These are phyloP conservation scores for Ariopsis seemanni DNA, from an alignment of 2,113 vertebrate genomes.

Conservation along the genomic window DNA sequence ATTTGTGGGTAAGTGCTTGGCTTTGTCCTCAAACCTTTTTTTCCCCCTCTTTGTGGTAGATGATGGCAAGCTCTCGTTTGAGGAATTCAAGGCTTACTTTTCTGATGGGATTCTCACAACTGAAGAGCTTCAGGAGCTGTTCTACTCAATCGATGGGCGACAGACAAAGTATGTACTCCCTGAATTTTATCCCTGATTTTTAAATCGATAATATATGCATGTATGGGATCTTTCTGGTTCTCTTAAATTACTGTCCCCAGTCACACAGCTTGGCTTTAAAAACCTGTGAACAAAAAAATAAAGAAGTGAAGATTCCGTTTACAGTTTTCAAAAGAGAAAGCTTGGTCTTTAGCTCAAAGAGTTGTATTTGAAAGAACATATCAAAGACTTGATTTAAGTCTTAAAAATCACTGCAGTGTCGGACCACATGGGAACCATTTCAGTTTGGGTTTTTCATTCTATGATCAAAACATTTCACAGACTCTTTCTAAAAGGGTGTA, in stretches of 20 bases:
- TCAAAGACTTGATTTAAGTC: conserved; percentile 21
- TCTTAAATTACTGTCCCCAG: background rate
- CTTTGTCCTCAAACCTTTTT: background rate
- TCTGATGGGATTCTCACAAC: conserved; percentile 90
- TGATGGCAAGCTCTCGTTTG: conserved; percentile 93
- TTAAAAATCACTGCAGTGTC: conserved; percentile 10
- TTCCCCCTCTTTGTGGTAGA: conserved; percentile 72
- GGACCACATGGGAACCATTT: conserved; percentile 16
- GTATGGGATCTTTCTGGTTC: background rate
- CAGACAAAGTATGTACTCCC: conserved; percentile 81
- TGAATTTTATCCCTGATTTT: background rate
- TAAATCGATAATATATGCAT: background rate
- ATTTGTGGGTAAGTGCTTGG: background rate
- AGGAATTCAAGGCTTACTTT: conserved; percentile 96
- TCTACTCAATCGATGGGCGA: conserved; percentile 84
- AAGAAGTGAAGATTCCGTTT: background rate
- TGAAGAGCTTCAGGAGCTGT: conserved; percentile 88
- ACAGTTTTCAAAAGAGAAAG: conserved; percentile 25
- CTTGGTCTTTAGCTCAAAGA: conserved; percentile 27
- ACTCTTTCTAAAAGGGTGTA: conserved; percentile 1
- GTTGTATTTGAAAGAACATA: conserved; percentile 1
- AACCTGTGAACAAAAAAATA: background rate
- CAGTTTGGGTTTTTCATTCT: conserved; percentile 6
- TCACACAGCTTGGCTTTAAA: conserved; percentile 6
- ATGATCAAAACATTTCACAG: conserved; percentile 28